Conservation (phyloP, 1,140 invertebrate genomes). For the Drosophila subobscura region DNA sequence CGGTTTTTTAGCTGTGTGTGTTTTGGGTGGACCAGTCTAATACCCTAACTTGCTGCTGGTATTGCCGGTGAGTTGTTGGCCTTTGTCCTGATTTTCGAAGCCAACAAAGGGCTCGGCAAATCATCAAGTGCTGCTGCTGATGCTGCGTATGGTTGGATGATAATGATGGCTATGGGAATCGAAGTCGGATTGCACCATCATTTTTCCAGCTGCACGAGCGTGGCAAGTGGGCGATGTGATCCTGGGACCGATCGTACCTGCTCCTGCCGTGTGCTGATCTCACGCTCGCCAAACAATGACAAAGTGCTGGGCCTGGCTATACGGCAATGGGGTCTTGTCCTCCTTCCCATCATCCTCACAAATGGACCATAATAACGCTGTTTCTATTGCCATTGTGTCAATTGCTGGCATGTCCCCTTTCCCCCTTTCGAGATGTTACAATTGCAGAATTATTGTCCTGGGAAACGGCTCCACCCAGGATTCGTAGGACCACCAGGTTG, state of each 20-base stretch:
- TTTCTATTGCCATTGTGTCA: conserved; percentile 46
- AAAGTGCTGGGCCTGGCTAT: conserved; percentile 61
- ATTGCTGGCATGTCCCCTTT: conserved; percentile 5
- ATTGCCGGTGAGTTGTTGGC: conserved; percentile 42
- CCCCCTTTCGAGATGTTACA: conserved; percentile 60
- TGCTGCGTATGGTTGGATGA: conserved; percentile 9
- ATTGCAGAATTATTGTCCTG: conserved; percentile 81
- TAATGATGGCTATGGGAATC: conserved; percentile 58
- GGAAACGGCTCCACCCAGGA: conserved; percentile 72
- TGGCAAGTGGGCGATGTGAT: conserved; percentile 68
- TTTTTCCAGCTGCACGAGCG: conserved; percentile 79
- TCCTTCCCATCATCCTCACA: conserved; percentile 38
- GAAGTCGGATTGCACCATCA: conserved; percentile 70
- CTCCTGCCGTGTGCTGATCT: conserved; percentile 71
- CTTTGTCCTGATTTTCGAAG: conserved; percentile 54
- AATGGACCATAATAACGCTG: conserved; percentile 66
- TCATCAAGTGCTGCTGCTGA: conserved; percentile 71
- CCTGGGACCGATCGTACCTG: conserved; percentile 50
- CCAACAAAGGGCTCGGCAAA: conserved; percentile 70
- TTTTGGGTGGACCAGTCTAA: conserved; percentile 35
- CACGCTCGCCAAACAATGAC: conserved; percentile 74
- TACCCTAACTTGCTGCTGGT: conserved; percentile 60
- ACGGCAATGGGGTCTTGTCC: background rate
- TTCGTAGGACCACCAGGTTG: conserved; percentile 67
- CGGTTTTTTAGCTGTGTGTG: conserved; percentile 43